Percentiles rank a stretch among this genome's conserved stretches.
These are phyloP conservation scores for zebrafish (Danio rerio) DNA, from an alignment of 2,113 vertebrate genomes.

Conservation along the genomic window DNA sequence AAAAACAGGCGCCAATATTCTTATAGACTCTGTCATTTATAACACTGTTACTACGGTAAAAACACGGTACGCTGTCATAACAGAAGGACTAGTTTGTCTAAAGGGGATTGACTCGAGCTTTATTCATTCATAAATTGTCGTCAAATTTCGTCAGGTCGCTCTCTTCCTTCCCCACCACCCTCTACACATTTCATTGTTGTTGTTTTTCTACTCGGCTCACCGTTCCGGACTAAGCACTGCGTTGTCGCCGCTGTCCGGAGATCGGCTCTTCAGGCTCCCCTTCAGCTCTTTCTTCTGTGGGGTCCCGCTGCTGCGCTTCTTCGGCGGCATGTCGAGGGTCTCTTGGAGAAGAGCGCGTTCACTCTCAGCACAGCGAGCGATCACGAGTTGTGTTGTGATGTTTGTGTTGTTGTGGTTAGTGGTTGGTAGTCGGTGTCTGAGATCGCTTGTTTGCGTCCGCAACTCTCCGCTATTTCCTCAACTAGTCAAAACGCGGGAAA, in stretches of 20 bases:
- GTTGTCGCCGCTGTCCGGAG: constrained; percentile 67
- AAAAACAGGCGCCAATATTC: neutral
- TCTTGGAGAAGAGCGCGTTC: neutral
- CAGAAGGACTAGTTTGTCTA: neutral
- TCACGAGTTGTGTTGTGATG: neutral
- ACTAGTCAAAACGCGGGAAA: constrained; percentile 63
- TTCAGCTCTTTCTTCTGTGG: constrained; percentile 28
- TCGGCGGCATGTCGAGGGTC: constrained; percentile 72
- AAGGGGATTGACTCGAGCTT: neutral
- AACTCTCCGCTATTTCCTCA: neutral
- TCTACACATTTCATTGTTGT: no score
- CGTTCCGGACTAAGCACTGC: constrained; percentile 70
- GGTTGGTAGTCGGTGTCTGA: neutral
- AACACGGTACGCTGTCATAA: neutral
- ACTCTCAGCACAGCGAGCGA: neutral
- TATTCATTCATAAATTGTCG: neutral
- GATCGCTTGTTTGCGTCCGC: neutral
- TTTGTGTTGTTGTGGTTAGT: neutral
- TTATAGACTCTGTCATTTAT: constrained; percentile 8
- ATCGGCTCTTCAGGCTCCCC: constrained; percentile 52
- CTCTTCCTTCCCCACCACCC: neutral
- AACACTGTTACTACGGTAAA: neutral
- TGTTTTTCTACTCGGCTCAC: constrained; percentile 57
- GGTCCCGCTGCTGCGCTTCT: constrained; percentile 69
- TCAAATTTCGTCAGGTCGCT: neutral